Conservation (phyloP, 1,140 invertebrate species). For the Odontomachus brunneus region DNA sequence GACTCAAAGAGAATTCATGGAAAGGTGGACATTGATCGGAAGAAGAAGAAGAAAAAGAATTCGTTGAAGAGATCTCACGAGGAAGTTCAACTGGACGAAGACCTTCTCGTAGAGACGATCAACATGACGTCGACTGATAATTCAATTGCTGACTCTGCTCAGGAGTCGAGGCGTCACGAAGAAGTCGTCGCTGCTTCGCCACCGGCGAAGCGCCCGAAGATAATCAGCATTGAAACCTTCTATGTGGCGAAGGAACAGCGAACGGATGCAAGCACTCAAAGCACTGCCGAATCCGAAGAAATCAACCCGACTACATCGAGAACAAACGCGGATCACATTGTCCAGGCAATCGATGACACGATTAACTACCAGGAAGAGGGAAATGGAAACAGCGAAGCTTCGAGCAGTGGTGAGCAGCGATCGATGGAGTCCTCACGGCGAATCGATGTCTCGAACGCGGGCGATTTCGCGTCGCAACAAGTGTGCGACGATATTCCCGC, state of each 20-base stretch:
- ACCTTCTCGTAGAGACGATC: neutral
- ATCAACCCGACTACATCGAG: neutral
- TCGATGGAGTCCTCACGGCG: slow-evolving; percentile 7
- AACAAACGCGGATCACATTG: neutral
- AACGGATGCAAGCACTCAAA: too few species aligned
- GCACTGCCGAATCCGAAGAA: too few species aligned
- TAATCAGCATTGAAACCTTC: neutral
- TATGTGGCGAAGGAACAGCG: too few species aligned
- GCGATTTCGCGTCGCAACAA: slow-evolving; percentile 17
- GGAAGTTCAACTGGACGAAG: slow-evolving; percentile 10
- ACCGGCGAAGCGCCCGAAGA: neutral
- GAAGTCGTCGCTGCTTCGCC: neutral
- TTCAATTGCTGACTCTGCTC: neutral
- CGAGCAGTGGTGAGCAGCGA: neutral
- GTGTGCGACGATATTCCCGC: slow-evolving; percentile 1
- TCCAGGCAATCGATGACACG: neutral
- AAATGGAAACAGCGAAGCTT: neutral
- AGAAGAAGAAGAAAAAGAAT: neutral
- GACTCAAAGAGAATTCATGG: neutral
- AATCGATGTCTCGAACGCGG: neutral
- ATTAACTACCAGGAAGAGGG: neutral
- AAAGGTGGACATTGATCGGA: neutral
- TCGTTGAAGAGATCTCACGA: slow-evolving; percentile 8
- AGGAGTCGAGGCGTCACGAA: neutral
- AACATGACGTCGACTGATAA: neutral